Percentiles rank a stretch among this genome's conserved stretches.
These are phyloP conservation scores for Chelonus insularis DNA, from an alignment of 1,140 invertebrate species.

Conservation along the genomic window DNA sequence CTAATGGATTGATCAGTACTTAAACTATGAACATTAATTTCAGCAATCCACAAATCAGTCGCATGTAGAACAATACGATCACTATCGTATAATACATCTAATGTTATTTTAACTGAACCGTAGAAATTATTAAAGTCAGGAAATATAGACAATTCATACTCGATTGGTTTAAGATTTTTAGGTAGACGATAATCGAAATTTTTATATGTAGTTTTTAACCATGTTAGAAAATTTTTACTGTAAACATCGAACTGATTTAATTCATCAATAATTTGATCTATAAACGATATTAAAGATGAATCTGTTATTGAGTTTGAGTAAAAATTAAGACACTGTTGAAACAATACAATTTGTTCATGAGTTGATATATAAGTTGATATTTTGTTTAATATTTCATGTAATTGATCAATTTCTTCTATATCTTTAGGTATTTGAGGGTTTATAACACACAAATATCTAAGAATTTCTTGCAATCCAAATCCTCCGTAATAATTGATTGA, in stretches of 20 bases:
- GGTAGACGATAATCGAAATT: slow-evolving; percentile 40
- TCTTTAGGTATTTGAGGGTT: slow-evolving; percentile 27
- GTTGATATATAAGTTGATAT: slow-evolving; percentile 36
- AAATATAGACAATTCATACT: slow-evolving; percentile 41
- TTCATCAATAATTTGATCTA: slow-evolving; percentile 29
- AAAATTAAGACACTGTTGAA: slow-evolving; percentile 23
- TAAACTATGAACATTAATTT: too few species aligned
- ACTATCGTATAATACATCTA: slow-evolving; percentile 25
- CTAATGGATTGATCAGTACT: background rate
- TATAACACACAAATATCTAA: slow-evolving; percentile 35
- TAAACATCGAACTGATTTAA: slow-evolving; percentile 36
- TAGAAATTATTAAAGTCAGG: slow-evolving; percentile 42
- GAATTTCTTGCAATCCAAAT: too few species aligned
- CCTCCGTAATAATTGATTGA: too few species aligned
- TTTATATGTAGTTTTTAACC: slow-evolving; percentile 33
- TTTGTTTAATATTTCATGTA: slow-evolving; percentile 29
- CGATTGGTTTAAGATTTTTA: slow-evolving; percentile 32
- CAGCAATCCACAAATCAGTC: too few species aligned
- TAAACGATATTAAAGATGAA: slow-evolving; percentile 7
- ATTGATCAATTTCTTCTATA: slow-evolving; percentile 29
- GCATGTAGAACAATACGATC: too few species aligned
- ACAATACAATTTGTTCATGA: slow-evolving; percentile 31
- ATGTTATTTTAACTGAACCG: slow-evolving; percentile 41
- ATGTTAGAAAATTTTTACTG: slow-evolving; percentile 31
- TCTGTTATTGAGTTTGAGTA: background rate